Conservation (phyloP, 1,140 invertebrate genomes). For the Macrobrachium nipponense region DNA sequence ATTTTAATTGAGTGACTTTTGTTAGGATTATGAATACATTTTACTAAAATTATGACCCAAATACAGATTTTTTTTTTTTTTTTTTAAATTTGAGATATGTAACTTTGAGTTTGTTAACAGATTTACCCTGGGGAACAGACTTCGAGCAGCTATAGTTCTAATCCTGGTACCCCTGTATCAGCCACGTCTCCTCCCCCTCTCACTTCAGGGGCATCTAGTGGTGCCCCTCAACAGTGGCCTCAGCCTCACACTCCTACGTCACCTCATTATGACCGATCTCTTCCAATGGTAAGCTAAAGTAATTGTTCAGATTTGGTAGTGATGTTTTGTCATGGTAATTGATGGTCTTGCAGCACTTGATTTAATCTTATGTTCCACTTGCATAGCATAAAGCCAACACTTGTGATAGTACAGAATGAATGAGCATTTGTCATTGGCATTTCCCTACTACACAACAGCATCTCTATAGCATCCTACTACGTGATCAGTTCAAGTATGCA, state of each 20-base stretch:
- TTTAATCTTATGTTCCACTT: conserved; percentile 39
- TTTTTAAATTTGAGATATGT: conserved; percentile 37
- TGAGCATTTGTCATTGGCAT: conserved; percentile 43
- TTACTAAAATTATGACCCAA: no score
- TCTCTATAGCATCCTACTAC: conserved; percentile 39
- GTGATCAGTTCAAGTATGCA: conserved; percentile 36
- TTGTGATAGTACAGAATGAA: no score
- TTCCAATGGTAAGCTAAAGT: conserved; percentile 56
- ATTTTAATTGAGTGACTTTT: conserved; percentile 4
- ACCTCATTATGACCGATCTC: conserved; percentile 67
- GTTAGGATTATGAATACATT: conserved; percentile 8
- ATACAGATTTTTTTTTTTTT: no score
- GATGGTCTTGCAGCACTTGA: conserved; percentile 62
- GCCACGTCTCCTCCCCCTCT: conserved; percentile 85
- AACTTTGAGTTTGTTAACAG: conserved; percentile 71
- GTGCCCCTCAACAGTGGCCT: conserved; percentile 66
- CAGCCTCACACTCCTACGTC: conserved; percentile 69
- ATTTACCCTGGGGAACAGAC: conserved; percentile 90
- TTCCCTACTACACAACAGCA: conserved; percentile 32
- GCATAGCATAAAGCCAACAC: no score
- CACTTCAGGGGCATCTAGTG: conserved; percentile 69
- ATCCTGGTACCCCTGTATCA: conserved; percentile 76
- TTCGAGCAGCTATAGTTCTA: conserved; percentile 92
- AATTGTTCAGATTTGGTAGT: conserved; percentile 68
- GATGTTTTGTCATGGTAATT: conserved; percentile 67